Evolutionary conservation across 2,888 invertebrate genomes (phyloP).

Genomic region (Corythucha ciliata): DNA sequence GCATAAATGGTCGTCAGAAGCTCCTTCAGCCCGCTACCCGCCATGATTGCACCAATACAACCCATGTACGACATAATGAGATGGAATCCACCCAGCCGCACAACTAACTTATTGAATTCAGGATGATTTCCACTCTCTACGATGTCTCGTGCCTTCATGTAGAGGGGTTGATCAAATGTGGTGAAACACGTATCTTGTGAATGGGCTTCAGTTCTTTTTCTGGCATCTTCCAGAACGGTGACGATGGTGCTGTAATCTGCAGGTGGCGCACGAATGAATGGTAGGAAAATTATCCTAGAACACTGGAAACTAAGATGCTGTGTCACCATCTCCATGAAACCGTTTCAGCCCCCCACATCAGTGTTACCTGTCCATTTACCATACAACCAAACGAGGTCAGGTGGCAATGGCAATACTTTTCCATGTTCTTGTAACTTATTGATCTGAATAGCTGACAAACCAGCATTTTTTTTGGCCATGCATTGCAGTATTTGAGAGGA

Average conservation of each 20-base stretch:
- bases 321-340: conserved; percentile 37
- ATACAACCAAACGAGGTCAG: conserved; percentile 17
- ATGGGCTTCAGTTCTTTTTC: background rate
- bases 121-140: too few relatives aligned
- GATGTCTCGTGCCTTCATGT: too few relatives aligned
- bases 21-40: too few relatives aligned
- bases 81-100: conserved; percentile 10
- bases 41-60: conserved; percentile 25
- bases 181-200: too few relatives aligned
- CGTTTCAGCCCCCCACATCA: conserved; percentile 35
- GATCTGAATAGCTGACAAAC: too few relatives aligned
- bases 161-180: too few relatives aligned
- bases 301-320: conserved; percentile 27
- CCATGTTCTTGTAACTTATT: too few relatives aligned
- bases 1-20: too few relatives aligned
- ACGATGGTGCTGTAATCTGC: conserved; percentile 4
- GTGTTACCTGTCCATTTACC: conserved; percentile 5
- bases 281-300: conserved; percentile 37
- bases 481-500: too few relatives aligned
- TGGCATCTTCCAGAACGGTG: conserved; percentile 2
- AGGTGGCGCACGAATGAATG: conserved; percentile 37
- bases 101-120: too few relatives aligned
- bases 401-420: too few relatives aligned
- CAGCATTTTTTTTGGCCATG: too few relatives aligned
- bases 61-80: background rate